Evolutionary conservation across 2,888 invertebrate genomes (phyloP).

Genomic region (Baccha elongata): DNA sequence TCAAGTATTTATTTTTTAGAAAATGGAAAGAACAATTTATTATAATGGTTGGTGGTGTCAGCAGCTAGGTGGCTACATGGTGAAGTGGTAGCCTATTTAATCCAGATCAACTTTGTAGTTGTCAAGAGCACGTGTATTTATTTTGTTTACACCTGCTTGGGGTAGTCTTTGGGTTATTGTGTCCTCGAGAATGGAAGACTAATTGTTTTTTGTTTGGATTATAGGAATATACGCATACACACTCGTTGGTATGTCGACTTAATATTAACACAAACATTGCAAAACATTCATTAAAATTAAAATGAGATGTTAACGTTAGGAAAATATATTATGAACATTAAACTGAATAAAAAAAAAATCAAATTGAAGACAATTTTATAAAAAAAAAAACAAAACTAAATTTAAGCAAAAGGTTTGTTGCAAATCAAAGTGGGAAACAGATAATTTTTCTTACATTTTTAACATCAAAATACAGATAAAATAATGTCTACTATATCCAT

Average conservation of each 20-base stretch:
- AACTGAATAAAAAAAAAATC: constrained; percentile 16
- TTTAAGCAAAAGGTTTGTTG: not conserved
- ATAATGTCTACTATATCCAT: constrained; percentile 47
- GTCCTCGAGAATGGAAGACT: constrained; percentile 14
- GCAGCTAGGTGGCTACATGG: constrained; percentile 11
- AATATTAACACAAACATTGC: constrained; percentile 6
- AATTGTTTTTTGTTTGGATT: constrained; percentile 18
- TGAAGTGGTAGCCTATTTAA: constrained; percentile 45
- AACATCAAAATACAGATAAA: constrained; percentile 44
- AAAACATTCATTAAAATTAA: not conserved
- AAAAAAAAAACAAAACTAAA: constrained; percentile 10
- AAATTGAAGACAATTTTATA: constrained; percentile 12
- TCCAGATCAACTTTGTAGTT: constrained; percentile 29
- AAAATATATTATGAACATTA: constrained; percentile 20
- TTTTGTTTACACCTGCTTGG: constrained; percentile 16
- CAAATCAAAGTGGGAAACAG: constrained; percentile 3
- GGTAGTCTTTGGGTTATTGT: not conserved
- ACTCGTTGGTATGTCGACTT: not conserved
- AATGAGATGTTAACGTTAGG: not conserved
- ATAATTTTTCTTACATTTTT: constrained; percentile 6
- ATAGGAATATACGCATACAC: not conserved
- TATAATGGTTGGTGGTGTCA: not conserved
- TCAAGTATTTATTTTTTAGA: constrained; percentile 18
- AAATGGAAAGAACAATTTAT: constrained; percentile 52
- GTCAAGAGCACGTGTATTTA: constrained; percentile 28